Evolutionary conservation across 2,113 vertebrate genomes (phyloP), one percentile per base, ranked within the genome.

Genomic region (Piaya cayana): DNA sequence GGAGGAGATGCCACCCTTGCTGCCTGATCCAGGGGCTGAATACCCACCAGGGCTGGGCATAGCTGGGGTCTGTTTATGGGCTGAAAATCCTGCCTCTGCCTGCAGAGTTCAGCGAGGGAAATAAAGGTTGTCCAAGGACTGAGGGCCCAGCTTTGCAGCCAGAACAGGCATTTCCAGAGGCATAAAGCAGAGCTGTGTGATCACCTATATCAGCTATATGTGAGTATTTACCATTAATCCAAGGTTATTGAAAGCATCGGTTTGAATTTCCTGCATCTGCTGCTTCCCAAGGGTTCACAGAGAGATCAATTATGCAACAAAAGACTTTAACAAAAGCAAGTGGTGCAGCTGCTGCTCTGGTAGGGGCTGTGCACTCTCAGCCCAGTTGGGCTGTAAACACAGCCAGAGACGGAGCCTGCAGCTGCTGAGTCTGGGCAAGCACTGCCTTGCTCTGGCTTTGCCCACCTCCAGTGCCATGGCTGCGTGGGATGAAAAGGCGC

Each of bases 201-300:
- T 83, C 64, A 29, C 76, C 50, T 59, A 32, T 63, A 64, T 90
- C 90, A 56, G 52, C 60, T 60, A 49, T 5, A 83, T 55, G 20
- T 81, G 68, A 83, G 52, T 91, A 84, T 93, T 95, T 88, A 86
- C 86, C 87, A 25, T 74, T 92, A 87, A 90, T 25, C 42, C 27
- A 21, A 70, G 67, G 56, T 70, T 90, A 87, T 74, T 37, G 47
- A 92, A 95, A 82, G 71, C 94, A 37, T 3, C 2, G 7, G 58
- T 55, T 89, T 91, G 81, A 85, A 16, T 84, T 76, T 22, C 74
- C 72, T 88, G 90, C 90, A 77, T 55, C 91, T 96, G 89, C 92
- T 77, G 63, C 72, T 91, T 96, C 90, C 75, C 68, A 43, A 67
- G 82, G 59, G 82, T 47, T 95, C 75, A 90, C 19, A 5, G 50